A percentile compares a stretch with the other conserved stretches of the same genome.
Evolutionary conservation across 2,888 invertebrate species (phyloP).

Genomic region (Ochropacha duplaris): DNA sequence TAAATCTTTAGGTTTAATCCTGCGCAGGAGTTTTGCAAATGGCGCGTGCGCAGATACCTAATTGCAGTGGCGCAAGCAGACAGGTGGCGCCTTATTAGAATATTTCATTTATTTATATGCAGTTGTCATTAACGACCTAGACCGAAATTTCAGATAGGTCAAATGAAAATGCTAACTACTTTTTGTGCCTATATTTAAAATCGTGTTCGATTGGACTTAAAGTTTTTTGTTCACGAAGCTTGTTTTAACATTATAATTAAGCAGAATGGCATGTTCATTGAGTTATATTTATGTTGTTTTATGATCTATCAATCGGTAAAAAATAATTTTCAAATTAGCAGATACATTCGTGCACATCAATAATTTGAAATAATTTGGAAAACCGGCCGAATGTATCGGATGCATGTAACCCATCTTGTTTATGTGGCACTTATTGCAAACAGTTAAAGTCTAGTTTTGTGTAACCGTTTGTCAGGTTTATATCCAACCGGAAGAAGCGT

Average conservation of each 20-base stretch:
- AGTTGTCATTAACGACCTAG: constrained; percentile 6
- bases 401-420: constrained; percentile 13
- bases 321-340: background rate
- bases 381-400: constrained; percentile 54
- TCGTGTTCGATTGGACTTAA: no score
- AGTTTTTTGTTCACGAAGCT: background rate
- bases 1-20: constrained; percentile 14
- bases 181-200: background rate
- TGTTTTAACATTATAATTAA: background rate
- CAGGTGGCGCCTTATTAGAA: constrained; percentile 28
- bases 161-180: constrained; percentile 5
- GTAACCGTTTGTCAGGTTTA: constrained; percentile 10
- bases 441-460: background rate
- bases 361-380: constrained; percentile 49
- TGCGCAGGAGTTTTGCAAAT: constrained; percentile 43
- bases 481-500: constrained; percentile 61
- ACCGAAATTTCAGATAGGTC: background rate
- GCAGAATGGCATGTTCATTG: background rate
- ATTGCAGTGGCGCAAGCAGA: constrained; percentile 57
- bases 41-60: constrained; percentile 40
- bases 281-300: no score
- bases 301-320: background rate
- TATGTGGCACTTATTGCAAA: background rate
- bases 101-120: constrained; percentile 41
- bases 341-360: constrained; percentile 21